phyloP scores from a whole-genome alignment of 2,113 vertebrate species.

The Aptenodytes patagonicus region DNA sequence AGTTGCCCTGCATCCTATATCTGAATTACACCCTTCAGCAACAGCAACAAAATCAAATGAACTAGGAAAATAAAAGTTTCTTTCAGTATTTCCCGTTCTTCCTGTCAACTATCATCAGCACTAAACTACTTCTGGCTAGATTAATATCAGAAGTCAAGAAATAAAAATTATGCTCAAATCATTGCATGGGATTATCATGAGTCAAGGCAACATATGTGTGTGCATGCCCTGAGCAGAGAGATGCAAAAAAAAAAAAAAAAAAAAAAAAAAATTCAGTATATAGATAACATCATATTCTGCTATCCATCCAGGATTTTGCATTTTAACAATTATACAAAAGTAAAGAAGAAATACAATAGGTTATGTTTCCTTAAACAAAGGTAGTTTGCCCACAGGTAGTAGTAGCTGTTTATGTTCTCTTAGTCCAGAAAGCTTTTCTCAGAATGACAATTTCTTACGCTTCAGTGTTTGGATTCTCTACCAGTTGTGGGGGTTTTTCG shows the following conservation, averaged over 20 bases:
- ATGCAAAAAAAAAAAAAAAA: background rate
- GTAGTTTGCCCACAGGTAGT: background rate
- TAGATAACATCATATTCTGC: background rate
- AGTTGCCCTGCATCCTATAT: background rate
- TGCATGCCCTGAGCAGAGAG: background rate
- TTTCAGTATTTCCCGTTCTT: background rate
- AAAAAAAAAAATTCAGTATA: background rate
- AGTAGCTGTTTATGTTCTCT: background rate
- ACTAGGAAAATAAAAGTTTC: background rate
- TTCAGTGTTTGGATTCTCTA: background rate
- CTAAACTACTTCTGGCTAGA: background rate
- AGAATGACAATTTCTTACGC: background rate
- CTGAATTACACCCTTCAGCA: conserved; percentile 15
- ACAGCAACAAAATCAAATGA: background rate
- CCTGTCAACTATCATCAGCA: background rate
- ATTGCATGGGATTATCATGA: background rate
- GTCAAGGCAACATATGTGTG: background rate
- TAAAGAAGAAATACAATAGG: background rate
- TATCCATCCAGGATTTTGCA: background rate
- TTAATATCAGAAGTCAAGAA: background rate
- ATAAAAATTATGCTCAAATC: background rate
- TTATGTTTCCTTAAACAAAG: background rate
- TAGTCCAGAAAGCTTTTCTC: background rate
- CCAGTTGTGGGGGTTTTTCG: background rate
- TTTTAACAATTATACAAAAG: background rate